These are phyloP conservation scores for Aplodontia rufa DNA, from an alignment of 2,113 vertebrate species.

Conservation along the genomic window DNA sequence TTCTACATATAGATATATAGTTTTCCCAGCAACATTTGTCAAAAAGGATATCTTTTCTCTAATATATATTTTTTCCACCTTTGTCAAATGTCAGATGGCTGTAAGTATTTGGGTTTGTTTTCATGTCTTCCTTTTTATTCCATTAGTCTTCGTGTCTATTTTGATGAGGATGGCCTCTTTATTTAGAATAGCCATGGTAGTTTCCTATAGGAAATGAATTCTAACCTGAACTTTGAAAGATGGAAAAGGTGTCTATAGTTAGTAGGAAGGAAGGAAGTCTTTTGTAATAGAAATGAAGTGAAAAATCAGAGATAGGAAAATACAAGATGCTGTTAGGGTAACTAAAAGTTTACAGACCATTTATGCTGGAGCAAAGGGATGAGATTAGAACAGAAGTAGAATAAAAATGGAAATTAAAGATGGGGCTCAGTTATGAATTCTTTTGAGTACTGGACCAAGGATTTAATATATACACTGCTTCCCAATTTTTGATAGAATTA, in stretches of 20 bases:
- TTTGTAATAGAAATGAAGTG: not conserved
- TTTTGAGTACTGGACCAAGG: not conserved
- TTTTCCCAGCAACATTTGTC: too few relatives aligned
- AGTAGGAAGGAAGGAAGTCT: not conserved
- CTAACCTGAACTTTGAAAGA: conserved; percentile 17
- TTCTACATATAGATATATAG: too few relatives aligned
- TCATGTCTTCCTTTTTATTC: too few relatives aligned
- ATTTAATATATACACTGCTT: not conserved
- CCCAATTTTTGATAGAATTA: not conserved
- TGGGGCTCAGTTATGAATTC: not conserved
- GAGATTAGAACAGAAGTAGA: not conserved
- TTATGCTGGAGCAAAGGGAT: not conserved
- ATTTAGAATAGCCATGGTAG: not conserved
- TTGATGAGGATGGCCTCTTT: not conserved
- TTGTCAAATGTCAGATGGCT: too few relatives aligned
- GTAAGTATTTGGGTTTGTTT: too few relatives aligned
- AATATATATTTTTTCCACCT: too few relatives aligned
- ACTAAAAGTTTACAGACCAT: not conserved
- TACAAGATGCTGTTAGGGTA: not conserved
- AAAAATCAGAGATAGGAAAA: not conserved
- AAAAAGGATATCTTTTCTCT: too few relatives aligned
- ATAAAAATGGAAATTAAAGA: not conserved
- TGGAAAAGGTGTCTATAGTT: not conserved
- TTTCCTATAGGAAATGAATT: not conserved
- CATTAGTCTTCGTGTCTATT: too few relatives aligned